Evolutionary conservation across 2,113 vertebrate genomes (phyloP), one percentile per base, ranked within the genome.

Genomic region (Ictalurus furcatus): DNA sequence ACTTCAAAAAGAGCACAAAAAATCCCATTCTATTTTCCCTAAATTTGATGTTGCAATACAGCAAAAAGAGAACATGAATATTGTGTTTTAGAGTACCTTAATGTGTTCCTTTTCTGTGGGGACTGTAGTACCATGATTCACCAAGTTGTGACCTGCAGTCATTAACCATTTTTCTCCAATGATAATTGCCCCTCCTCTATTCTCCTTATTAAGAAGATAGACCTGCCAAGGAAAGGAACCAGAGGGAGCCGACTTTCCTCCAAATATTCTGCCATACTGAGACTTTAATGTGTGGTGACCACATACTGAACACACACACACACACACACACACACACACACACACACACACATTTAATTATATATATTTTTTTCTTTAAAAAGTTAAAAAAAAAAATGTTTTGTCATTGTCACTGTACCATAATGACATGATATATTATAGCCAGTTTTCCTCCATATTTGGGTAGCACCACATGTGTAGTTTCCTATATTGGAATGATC

Each of bases 211-310:
- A 54, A 0, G 78, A 0, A 95, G 7, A 0, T 94, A 2, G 25
- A 93, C 94, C 88, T 96, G 95, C 95, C 95, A 96, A 9, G 95
- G 95, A 87, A 96, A 90, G 28, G 91, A 59, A 8, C 93, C 28
- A 0, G 23, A 0, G 48, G 79, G 83, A 69, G 95, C 94, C 0
- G 14, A 2, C 0, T 2, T 25, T 2, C 95, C 95, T 85, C 94
- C 94, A 88, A 94, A 63, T 69, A 96, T 93, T 88, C 85, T 92
- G 52, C 91, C 30, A 25, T 0, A 2, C 40, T 11, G 0, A 13
- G 79, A 16, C 19, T 0, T 17, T 0, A 0, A 1, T 3, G 71
- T 34, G 30, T 95, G 80, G 9, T 80, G 28, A 23, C 28, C 40
- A 89, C 69, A 82, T 82, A 61, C 71, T 74, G 44, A 74, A 82